Evolutionary conservation across 2,888 invertebrate species (phyloP).

Genomic region (Hetaerina titia): DNA sequence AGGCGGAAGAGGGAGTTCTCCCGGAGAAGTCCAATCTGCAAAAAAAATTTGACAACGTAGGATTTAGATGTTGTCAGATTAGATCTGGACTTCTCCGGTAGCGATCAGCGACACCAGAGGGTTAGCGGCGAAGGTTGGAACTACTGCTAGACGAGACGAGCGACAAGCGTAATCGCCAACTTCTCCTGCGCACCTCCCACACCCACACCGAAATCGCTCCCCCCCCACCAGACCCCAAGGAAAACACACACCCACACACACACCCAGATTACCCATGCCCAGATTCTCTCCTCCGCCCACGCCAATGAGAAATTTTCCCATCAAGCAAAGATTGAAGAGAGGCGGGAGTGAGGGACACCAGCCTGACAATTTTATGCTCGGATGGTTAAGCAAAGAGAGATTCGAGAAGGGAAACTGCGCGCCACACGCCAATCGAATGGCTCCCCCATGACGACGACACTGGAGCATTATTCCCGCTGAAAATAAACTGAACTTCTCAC

Average conservation of each 20-base stretch:
- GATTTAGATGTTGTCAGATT: neutral
- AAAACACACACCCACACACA: neutral
- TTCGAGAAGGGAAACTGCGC: neutral
- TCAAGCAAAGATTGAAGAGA: neutral
- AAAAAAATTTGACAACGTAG: neutral
- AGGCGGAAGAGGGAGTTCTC: neutral
- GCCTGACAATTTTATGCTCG: constrained; percentile 47
- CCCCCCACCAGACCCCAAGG: neutral
- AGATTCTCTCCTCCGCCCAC: neutral
- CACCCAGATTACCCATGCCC: neutral
- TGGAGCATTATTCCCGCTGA: no score
- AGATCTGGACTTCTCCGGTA: constrained; percentile 2
- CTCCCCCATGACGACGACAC: no score
- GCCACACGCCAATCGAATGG: neutral
- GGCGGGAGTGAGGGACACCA: neutral
- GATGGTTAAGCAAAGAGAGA: constrained; percentile 45
- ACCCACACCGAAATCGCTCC: neutral
- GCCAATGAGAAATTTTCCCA: constrained; percentile 53
- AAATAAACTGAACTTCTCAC: no score
- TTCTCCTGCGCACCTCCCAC: neutral
- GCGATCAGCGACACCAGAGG: neutral
- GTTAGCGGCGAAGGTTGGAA: neutral
- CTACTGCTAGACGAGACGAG: neutral
- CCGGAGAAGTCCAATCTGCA: neutral
- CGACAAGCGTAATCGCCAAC: constrained; percentile 35